Evolutionary conservation across 2,113 vertebrate species (phyloP), one percentile per base, ranked within the genome.

Genomic region (Sphyrna mokarran): DNA sequence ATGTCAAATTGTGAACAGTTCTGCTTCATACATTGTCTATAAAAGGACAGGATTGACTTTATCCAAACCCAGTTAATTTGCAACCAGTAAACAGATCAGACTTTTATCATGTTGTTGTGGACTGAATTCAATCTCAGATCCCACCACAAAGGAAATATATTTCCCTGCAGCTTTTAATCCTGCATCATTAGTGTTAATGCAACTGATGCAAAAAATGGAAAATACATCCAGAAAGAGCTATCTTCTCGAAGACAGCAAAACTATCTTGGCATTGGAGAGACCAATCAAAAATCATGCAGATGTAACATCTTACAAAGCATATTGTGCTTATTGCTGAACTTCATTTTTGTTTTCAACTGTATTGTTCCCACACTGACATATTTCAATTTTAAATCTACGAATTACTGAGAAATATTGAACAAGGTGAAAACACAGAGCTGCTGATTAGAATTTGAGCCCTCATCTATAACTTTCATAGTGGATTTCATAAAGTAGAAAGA

Each of bases 171-270:
- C 54, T 33, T 90, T 91, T 91, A 58, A 63, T n/a, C 33, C 14
- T 63, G 6, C 87, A 63, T 80, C 76, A 80, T 80, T 80, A 80
- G 13, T 80, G 76, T n/a, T 37, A 80, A 78, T 90, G 87, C 26
- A n/a, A 90, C 2, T 90, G 87, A 90, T n/a, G 26, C 54, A 61
- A 58, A 90, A 33, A 93, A 93, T 68, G 89, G 18, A 91, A 91
- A 93, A n/a, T 93, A 93, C n/a, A 63, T 68, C n/a, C 61, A 68
- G 33, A 22, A 93, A 33, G 89, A 68, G 89, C 61, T 66, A 63
- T 68, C 89, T 93, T 66, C 66, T 22, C 14, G 86, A 33, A 63
- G 14, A 63, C 58, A 18, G 54, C 68, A 22, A 93, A 68, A 23
- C 33, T 20, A 22, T 26, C 48, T 66, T n/a, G 18, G 16, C 33